Conservation (phyloP, 2,113 vertebrate species). For the Sturnus vulgaris region DNA sequence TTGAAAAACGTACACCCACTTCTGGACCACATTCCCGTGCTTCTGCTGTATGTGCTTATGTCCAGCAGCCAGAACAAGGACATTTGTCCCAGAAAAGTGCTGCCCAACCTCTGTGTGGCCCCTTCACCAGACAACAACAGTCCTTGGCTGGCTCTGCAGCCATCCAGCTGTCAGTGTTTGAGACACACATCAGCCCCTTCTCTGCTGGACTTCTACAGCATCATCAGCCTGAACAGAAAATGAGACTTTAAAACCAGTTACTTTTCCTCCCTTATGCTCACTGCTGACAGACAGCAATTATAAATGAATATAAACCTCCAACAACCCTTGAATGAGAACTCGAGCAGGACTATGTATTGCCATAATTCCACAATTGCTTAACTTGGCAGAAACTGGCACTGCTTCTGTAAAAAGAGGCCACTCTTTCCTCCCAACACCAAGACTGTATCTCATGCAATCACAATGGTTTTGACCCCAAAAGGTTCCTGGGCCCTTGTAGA, state of each 20-base stretch:
- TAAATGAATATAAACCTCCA: background rate
- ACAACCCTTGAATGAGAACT: background rate
- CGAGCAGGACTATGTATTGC: background rate
- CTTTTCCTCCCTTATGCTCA: background rate
- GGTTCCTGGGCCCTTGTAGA: background rate
- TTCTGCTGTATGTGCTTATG: background rate
- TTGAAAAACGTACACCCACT: background rate
- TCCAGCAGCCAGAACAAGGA: background rate
- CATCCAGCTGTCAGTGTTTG: accelerated
- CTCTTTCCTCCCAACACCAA: background rate
- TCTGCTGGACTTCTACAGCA: background rate
- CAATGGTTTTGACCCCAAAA: background rate
- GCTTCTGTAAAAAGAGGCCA: background rate
- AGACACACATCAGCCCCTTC: background rate
- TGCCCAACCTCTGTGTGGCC: background rate
- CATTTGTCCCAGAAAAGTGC: accelerated
- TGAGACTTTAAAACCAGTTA: background rate
- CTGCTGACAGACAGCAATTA: background rate
- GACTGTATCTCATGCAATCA: background rate
- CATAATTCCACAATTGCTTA: background rate
- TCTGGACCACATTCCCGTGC: background rate
- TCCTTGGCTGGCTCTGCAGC: accelerated
- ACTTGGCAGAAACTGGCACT: background rate
- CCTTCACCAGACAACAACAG: background rate
- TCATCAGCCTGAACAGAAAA: background rate